Base-by-base conservation (phyloP, 37 sponge, comb jelly and placozoan genomes). In the Cliona cf. orientalis region DNA sequence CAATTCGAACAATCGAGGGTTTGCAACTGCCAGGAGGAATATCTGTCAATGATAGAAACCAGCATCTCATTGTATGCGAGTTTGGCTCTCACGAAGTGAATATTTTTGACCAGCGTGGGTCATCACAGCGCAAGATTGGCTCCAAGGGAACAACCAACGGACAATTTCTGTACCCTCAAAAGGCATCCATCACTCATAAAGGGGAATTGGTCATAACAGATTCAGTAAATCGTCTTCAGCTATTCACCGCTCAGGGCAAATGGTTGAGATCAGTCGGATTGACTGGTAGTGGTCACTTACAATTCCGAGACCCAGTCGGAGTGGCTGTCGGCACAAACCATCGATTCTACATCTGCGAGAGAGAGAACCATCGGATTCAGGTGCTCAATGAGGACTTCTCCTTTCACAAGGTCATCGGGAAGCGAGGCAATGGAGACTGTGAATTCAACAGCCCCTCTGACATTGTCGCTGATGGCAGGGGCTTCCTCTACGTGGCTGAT, bases 391-490 rank as follows among this genome's bases (percentile, higher is more conserved):
- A 67, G 26, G 43, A 79, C 23, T 56, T 79, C 39, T 33, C 79
- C 1, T 67, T 53, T 28, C 55, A 33, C 33, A 31, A 39, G 6
- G 46, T 67, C 39, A 67, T 79, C 25, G 79, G 79, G 7, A 45
- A 66, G 43, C 23, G 66, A 35, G 79, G 79, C 0, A 43, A 31
- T 22, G 45, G 45, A 0, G 5, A 65, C 3, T 66, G 79, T 66
- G 79, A 79, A 35, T 79, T 79, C 32, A 63, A 79, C 36, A 46
- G 42, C 36, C 79, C 79, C 12, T 37, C 43, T 46, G 79, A 67
- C 55, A 66, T 79, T 28, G 46, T 67, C 32, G 44, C 49, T 37
- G 46, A 46, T 66, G 53, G 21, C 6, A 19, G 28, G 29, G 67
- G 66, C 0, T 37, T 55, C 37, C 46, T 79, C 2, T 79, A 79